Conservation (phyloP, 2,888 invertebrate species). For the Orthosia gothica region DNA sequence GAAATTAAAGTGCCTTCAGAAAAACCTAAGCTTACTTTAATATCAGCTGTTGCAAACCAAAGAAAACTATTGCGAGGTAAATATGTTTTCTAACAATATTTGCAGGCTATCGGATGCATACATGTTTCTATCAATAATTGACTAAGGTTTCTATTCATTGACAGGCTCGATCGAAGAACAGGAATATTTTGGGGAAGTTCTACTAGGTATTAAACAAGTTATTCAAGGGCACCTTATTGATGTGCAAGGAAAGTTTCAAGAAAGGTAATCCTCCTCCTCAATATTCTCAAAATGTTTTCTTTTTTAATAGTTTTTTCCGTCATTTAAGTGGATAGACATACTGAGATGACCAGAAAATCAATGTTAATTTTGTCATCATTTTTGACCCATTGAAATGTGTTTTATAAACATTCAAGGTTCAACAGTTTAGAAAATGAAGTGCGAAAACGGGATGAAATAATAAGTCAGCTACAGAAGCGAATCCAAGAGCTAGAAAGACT, state of each 20-base stretch:
- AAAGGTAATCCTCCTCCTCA: slow-evolving; percentile 80
- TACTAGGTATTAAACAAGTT: slow-evolving; percentile 95
- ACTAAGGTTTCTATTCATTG: slow-evolving; percentile 70
- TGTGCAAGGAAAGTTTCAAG: slow-evolving; percentile 94
- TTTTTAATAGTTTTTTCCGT: not conserved
- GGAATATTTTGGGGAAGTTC: slow-evolving; percentile 95
- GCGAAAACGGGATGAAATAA: slow-evolving; percentile 95
- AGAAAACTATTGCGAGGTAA: slow-evolving; percentile 91
- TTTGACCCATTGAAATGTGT: not conserved
- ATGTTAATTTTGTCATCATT: not conserved
- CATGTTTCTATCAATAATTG: slow-evolving; percentile 50
- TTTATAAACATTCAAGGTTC: slow-evolving; percentile 86
- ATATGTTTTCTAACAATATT: slow-evolving; percentile 23
- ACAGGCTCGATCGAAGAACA: slow-evolving; percentile 94
- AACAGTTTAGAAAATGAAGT: slow-evolving; percentile 95
- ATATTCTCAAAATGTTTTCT: not conserved
- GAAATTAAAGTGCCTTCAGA: slow-evolving; percentile 91
- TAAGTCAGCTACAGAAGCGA: slow-evolving; percentile 94
- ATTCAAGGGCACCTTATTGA: slow-evolving; percentile 95
- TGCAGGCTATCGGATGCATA: not conserved
- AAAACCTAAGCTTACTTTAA: slow-evolving; percentile 90
- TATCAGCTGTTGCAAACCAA: slow-evolving; percentile 92
- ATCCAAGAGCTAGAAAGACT: slow-evolving; percentile 93
- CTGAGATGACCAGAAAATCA: not conserved
- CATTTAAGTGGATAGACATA: no score